Evolutionary conservation across 1,140 invertebrate species (phyloP).

Genomic region (silkworm (Bombyx mori)): DNA sequence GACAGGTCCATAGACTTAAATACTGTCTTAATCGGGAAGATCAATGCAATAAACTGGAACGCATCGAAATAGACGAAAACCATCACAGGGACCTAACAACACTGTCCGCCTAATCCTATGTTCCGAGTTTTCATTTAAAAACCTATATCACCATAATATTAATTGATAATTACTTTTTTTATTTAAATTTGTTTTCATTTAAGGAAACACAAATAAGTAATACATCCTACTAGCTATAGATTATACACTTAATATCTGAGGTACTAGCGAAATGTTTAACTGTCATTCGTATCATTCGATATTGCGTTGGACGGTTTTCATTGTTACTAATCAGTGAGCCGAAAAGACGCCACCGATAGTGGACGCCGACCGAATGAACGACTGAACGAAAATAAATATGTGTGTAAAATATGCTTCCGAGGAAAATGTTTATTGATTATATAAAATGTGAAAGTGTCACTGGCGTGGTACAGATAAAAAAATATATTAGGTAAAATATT

Average conservation of each 20-base stretch:
- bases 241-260: neutral
- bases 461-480: no score
- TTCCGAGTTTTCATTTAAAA: neutral
- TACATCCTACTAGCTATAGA: neutral
- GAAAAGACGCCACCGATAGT: constrained; percentile 30
- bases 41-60: no score
- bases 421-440: no score
- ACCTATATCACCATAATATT: neutral
- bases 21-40: no score
- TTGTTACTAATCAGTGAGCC: constrained; percentile 17
- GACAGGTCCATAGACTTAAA: no score
- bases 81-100: no score
- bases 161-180: neutral
- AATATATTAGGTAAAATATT: no score
- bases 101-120: neutral
- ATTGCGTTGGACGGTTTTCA: constrained; percentile 21
- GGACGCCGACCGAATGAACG: constrained; percentile 4
- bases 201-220: neutral
- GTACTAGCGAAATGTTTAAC: constrained; percentile 21
- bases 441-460: no score
- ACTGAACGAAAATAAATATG: neutral
- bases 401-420: neutral
- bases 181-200: neutral
- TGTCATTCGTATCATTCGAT: constrained; percentile 5
- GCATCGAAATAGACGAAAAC: no score